Evolutionary conservation across 2,113 vertebrate genomes (phyloP).

Genomic region (Tetrao urogallus): DNA sequence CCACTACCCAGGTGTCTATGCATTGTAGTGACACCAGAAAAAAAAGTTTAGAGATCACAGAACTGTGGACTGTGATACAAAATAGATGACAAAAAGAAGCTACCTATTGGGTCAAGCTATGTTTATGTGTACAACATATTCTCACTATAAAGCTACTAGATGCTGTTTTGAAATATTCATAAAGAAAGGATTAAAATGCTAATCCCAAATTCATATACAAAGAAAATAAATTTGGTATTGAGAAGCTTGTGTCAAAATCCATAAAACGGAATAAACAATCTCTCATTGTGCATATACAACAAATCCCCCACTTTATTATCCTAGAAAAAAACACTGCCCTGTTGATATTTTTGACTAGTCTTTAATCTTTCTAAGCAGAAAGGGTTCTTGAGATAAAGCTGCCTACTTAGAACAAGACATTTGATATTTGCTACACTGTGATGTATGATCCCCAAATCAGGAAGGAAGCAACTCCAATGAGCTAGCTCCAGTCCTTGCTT

Average conservation of each 20-base stretch:
- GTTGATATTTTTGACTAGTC: not conserved
- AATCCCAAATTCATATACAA: not conserved
- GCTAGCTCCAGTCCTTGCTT: accelerated
- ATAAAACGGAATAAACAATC: not conserved
- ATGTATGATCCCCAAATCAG: accelerated
- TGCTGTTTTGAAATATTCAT: not conserved
- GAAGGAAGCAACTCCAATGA: not conserved
- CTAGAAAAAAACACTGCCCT: not conserved
- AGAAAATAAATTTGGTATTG: not conserved
- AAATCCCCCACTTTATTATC: not conserved
- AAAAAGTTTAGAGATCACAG: not conserved
- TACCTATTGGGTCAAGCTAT: not conserved
- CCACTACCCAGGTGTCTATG: not conserved
- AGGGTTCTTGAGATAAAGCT: not conserved
- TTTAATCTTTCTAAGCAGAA: not conserved
- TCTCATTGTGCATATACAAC: not conserved
- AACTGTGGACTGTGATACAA: not conserved
- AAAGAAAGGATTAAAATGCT: not conserved
- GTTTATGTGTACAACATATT: not conserved
- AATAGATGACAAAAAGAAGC: not conserved
- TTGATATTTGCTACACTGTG: not conserved
- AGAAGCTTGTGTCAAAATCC: not conserved
- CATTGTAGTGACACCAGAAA: not conserved
- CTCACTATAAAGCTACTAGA: not conserved
- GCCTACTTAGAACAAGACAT: not conserved